Evolutionary conservation across 1,140 invertebrate species (phyloP).

Genomic region (Drosophila ogumai): DNA sequence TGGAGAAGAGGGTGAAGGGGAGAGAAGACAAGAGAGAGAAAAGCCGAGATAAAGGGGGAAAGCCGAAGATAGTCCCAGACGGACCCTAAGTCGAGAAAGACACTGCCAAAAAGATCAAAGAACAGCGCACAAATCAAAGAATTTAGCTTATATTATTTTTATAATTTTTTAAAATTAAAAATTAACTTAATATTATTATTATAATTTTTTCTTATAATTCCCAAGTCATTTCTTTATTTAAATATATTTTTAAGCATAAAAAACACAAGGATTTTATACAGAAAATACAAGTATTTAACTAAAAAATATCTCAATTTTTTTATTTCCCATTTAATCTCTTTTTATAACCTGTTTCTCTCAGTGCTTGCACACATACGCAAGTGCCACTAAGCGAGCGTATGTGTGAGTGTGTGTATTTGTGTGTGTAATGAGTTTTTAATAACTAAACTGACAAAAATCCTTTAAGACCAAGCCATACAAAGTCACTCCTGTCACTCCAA

Average conservation of each 20-base stretch:
- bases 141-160: not conserved
- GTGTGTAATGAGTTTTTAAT: conserved; percentile 75
- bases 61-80: conserved; percentile 11
- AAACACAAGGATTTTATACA: not conserved
- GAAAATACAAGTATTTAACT: not conserved
- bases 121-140: not conserved
- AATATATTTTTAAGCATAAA: not conserved
- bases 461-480: conserved; percentile 63
- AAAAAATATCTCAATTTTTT: not conserved
- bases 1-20: not conserved
- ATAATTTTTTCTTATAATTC: not conserved
- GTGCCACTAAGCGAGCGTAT: not conserved
- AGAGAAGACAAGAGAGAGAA: not conserved
- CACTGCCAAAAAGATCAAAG: not conserved
- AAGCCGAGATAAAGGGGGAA: not conserved
- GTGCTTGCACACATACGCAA: conserved; percentile 1
- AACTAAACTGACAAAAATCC: conserved; percentile 78
- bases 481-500: conserved; percentile 25
- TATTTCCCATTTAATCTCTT: not conserved
- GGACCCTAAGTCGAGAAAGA: conserved; percentile 1
- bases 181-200: not conserved
- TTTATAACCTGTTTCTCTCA: not conserved
- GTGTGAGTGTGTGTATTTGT: conserved; percentile 16
- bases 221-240: not conserved
- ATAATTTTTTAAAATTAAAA: not conserved